Conservation (phyloP, 2,888 invertebrate genomes). For the Temnothorax rugatulus region DNA sequence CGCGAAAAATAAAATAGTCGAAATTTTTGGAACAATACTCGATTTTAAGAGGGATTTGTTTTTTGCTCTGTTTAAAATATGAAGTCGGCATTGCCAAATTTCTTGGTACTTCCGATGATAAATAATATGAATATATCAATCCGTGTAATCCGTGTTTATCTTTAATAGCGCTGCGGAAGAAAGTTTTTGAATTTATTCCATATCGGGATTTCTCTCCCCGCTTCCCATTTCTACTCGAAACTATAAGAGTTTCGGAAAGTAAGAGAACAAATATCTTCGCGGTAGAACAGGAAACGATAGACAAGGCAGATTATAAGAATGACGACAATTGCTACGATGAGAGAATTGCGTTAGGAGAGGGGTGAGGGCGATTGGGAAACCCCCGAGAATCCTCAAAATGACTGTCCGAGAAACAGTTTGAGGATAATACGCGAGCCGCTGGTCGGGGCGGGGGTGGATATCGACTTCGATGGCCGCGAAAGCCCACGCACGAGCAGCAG, state of each 20-base stretch:
- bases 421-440: constrained; percentile 68
- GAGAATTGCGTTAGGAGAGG: neutral
- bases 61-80: neutral
- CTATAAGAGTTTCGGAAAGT: neutral
- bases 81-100: constrained; percentile 6
- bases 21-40: neutral
- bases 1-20: neutral
- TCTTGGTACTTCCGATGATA: constrained; percentile 1
- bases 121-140: constrained; percentile 10
- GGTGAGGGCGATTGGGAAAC: constrained; percentile 16
- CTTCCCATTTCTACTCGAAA: constrained; percentile 29
- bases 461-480: constrained; percentile 72
- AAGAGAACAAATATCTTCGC: neutral
- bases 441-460: constrained; percentile 68
- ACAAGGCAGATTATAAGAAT: neutral
- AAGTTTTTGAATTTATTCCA: constrained; percentile 60
- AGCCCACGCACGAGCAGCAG: constrained; percentile 72
- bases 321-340: neutral
- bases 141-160: constrained; percentile 8
- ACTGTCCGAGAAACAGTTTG: constrained; percentile 56
- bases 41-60: neutral
- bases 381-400: constrained; percentile 51
- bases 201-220: constrained; percentile 10
- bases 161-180: constrained; percentile 30
- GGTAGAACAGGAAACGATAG: neutral